Conservation (phyloP, 1,140 invertebrate species). For the Portunus trituberculatus region DNA sequence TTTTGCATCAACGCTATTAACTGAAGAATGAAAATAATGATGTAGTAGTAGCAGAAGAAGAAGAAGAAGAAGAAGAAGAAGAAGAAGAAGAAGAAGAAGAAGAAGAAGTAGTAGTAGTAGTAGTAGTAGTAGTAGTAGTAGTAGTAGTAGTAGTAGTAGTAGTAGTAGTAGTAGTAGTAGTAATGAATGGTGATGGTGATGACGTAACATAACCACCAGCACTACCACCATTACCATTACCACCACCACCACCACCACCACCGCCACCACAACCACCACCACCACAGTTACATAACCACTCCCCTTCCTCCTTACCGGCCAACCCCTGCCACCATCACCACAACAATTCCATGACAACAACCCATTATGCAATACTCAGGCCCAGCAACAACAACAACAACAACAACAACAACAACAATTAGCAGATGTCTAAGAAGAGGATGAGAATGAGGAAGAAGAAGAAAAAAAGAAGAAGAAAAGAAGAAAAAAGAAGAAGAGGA, state of each 20-base stretch:
- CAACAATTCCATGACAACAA: too few species aligned
- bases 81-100: neutral
- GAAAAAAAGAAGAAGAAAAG: too few species aligned
- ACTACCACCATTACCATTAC: neutral
- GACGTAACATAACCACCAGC: neutral
- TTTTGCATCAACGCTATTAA: neutral
- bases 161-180: constrained; percentile 22
- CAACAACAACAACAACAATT: too few species aligned
- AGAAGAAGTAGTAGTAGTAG: neutral
- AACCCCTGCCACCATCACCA: neutral
- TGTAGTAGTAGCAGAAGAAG: neutral
- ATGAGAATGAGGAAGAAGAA: too few species aligned
- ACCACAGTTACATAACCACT: neutral
- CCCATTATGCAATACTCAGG: too few species aligned
- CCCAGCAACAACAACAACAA: too few species aligned
- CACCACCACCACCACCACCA: neutral
- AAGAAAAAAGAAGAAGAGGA: neutral
- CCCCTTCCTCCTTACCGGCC: neutral
- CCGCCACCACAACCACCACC: neutral
- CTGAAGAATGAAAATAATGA: neutral
- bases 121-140: constrained; percentile 21
- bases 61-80: neutral
- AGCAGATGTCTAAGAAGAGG: too few species aligned
- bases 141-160: constrained; percentile 22
- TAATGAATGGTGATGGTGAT: neutral